Evolutionary conservation across 2,797 vertebrate species (phyloP).

Genomic region (Loriculus beryllinus): DNA sequence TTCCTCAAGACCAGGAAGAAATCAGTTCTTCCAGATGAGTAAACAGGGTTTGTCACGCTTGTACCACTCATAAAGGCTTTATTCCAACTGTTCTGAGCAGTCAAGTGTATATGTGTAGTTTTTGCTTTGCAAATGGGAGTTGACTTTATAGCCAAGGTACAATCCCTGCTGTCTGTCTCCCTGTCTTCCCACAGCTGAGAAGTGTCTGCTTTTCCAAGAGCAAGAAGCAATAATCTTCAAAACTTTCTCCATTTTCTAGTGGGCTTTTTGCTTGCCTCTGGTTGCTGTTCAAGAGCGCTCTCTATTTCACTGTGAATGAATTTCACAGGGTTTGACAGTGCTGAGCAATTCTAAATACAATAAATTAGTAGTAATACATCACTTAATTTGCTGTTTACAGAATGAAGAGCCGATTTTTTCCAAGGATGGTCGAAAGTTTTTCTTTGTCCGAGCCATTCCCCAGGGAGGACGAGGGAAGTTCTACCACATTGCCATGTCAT

Average conservation of each 20-base stretch:
- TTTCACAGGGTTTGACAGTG: background rate
- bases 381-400: conserved; percentile 65
- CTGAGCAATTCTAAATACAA: background rate
- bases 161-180: background rate
- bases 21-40: background rate
- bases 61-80: background rate
- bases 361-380: background rate
- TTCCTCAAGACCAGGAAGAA: background rate
- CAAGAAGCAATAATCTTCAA: background rate
- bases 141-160: background rate
- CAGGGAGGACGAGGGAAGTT: conserved; percentile 95
- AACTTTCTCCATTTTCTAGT: background rate
- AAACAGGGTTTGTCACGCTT: background rate
- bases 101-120: background rate
- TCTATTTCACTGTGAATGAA: background rate
- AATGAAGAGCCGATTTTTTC: conserved; percentile 94
- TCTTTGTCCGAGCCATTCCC: conserved; percentile 92
- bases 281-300: background rate
- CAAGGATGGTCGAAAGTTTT: conserved; percentile 89
- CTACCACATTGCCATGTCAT: conserved; percentile 93
- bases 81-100: background rate
- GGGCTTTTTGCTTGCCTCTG: background rate
- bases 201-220: background rate
- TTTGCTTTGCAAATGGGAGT: background rate
- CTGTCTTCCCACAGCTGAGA: background rate